Evolutionary conservation across 2,797 vertebrate genomes (phyloP), one percentile per base, ranked within the genome.

Genomic region (Pipistrellus pipistrellus): DNA sequence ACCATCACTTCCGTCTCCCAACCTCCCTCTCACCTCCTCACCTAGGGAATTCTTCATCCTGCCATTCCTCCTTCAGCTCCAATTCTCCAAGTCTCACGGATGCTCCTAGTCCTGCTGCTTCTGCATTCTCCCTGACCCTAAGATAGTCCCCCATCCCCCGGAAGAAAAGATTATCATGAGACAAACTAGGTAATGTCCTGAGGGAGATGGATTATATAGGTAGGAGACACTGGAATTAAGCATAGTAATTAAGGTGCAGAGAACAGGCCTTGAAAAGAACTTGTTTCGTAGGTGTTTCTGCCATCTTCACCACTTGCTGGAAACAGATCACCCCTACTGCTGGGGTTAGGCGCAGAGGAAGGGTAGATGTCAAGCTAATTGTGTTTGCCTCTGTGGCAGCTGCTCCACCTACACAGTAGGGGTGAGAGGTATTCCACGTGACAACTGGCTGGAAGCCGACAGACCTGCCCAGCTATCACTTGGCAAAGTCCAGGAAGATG

Each of bases 31-130:
- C 41, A 15, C 20, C 2, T n/a, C 69, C 93, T 97, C 51, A 98
- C 98, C 97, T 27, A 1, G 98, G 98, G 76, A 98, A 97, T n/a
- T 98, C 98, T 69, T 98, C 97, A 0, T 98, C 98, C 51, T 98
- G 98, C 97, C 97, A 97, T 27, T 98, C 98, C 41, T 98, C 97
- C 4, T 89, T 93, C 82, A 97, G 93, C 55, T 98, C 97, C 97
- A 97, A 53, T 9, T 88, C 95, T 68, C 59, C 94, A 10, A 91
- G 72, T 72, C 86, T 94, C 90, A 87, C 59, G 69, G 84, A 30
- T 41, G 88, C 80, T 68, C 44, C 86, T 32, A 15, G 35, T 15
- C 57, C 62, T 23, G 59, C 15, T 14, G 62, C 32, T 87, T 95
- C 89, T 66, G 69, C 81, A 3, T 64, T 55, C 73, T 95, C 94